phyloP scores from a whole-genome alignment of 1,140 invertebrate species.

The Dryas iulia region DNA sequence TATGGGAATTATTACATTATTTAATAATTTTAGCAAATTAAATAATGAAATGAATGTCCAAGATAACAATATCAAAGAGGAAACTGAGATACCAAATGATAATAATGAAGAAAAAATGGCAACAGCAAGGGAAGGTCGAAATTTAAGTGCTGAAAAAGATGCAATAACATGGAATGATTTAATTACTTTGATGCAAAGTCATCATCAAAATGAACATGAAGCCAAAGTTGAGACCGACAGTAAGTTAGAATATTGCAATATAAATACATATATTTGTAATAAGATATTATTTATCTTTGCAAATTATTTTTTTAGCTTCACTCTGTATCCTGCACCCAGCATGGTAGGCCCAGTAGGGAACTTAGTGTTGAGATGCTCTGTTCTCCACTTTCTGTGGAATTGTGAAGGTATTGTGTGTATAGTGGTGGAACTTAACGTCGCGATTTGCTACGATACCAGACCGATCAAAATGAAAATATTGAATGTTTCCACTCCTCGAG shows the following conservation, averaged over 20 bases:
- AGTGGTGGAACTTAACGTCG: too few species aligned
- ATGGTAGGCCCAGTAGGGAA: too few species aligned
- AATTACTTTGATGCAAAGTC: constrained; percentile 51
- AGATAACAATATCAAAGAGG: constrained; percentile 67
- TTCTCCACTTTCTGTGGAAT: too few species aligned
- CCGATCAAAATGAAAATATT: too few species aligned
- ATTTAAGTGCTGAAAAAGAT: constrained; percentile 44
- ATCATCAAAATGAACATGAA: constrained; percentile 37
- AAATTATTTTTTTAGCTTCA: too few species aligned
- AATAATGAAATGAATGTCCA: constrained; percentile 30
- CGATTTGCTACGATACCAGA: too few species aligned
- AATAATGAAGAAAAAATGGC: neutral
- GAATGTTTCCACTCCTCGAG: too few species aligned
- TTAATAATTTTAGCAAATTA: constrained; percentile 78
- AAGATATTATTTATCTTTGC: too few species aligned
- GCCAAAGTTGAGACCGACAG: constrained; percentile 24
- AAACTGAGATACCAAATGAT: constrained; percentile 26
- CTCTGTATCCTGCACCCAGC: too few species aligned
- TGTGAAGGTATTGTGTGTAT: too few species aligned
- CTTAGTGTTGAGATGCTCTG: too few species aligned
- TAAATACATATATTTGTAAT: neutral
- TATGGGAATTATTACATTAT: constrained; percentile 82
- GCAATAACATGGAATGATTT: constrained; percentile 62
- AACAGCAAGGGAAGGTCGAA: constrained; percentile 49
- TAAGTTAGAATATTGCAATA: constrained; percentile 21